Percentiles rank a stretch among this genome's conserved stretches.
phyloP scores from a whole-genome alignment of 2,797 vertebrate species.

The Xenops minutus region DNA sequence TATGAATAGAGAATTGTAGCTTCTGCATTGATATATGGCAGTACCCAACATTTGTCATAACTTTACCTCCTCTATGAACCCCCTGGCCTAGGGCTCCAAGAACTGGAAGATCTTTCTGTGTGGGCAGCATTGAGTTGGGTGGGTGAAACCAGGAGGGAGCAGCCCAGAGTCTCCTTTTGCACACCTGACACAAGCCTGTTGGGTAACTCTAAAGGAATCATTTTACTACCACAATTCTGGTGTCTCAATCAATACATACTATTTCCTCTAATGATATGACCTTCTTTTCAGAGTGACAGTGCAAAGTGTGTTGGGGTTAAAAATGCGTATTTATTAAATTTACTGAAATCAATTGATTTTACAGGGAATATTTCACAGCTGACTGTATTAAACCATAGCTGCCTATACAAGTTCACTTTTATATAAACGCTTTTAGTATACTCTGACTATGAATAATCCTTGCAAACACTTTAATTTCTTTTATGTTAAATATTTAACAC shows the following conservation, averaged over 20 bases:
- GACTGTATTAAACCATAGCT: background rate
- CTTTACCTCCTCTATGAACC: background rate
- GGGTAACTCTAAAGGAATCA: background rate
- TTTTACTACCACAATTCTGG: background rate
- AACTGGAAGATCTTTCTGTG: background rate
- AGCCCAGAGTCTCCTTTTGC: background rate
- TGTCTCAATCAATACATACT: background rate
- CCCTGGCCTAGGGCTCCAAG: background rate
- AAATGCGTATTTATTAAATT: background rate
- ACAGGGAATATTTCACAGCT: background rate
- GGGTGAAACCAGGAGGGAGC: background rate
- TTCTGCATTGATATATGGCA: background rate
- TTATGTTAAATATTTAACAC: background rate
- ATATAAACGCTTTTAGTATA: background rate
- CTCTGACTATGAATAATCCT: background rate
- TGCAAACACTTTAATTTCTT: background rate
- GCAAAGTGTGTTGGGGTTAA: background rate
- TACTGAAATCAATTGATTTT: background rate
- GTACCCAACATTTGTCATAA: background rate
- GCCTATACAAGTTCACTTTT: background rate
- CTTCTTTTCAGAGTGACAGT: background rate
- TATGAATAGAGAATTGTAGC: background rate
- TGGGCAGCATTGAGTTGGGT: background rate
- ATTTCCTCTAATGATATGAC: background rate
- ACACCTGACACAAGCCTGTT: background rate